A percentile compares a stretch with the other conserved stretches of the same genome.
These are phyloP conservation scores for Lordiphosa mommai DNA, from an alignment of 1,140 invertebrate species.

Conservation along the genomic window DNA sequence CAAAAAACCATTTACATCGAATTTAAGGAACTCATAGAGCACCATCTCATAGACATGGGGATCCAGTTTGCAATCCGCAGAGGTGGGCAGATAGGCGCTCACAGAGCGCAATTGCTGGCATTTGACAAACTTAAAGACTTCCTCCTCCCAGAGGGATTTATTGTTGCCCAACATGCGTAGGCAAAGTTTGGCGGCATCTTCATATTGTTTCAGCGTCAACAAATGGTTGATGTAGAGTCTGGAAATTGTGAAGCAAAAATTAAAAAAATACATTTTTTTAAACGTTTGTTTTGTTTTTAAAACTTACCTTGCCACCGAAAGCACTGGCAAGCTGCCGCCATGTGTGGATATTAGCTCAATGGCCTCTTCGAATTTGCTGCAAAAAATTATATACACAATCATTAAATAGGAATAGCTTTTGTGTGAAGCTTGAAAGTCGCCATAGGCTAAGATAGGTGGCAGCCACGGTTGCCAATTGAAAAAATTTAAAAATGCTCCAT, in stretches of 20 bases:
- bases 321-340: slow-evolving; percentile 77
- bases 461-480: no score
- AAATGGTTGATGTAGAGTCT: slow-evolving; percentile 92
- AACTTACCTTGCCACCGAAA: slow-evolving; percentile 55
- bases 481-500: no score
- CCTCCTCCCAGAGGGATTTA: slow-evolving; percentile 95
- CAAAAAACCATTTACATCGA: slow-evolving; percentile 91
- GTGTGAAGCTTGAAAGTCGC: no score
- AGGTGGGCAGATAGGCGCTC: slow-evolving; percentile 90
- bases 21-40: slow-evolving; percentile 94
- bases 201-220: slow-evolving; percentile 86
- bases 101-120: slow-evolving; percentile 91
- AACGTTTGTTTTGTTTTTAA: neutral
- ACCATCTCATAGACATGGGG: slow-evolving; percentile 97
- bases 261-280: neutral
- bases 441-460: no score
- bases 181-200: slow-evolving; percentile 93
- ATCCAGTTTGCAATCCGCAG: slow-evolving; percentile 85
- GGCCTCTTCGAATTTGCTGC: slow-evolving; percentile 87
- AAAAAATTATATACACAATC: neutral
- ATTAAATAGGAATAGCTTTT: no score
- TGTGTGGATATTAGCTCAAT: slow-evolving; percentile 84
- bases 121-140: slow-evolving; percentile 94
- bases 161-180: slow-evolving; percentile 89
- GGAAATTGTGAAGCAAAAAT: neutral